Evolutionary conservation across 1,140 invertebrate genomes (phyloP).

Genomic region (Druon quercuslanigerum): DNA sequence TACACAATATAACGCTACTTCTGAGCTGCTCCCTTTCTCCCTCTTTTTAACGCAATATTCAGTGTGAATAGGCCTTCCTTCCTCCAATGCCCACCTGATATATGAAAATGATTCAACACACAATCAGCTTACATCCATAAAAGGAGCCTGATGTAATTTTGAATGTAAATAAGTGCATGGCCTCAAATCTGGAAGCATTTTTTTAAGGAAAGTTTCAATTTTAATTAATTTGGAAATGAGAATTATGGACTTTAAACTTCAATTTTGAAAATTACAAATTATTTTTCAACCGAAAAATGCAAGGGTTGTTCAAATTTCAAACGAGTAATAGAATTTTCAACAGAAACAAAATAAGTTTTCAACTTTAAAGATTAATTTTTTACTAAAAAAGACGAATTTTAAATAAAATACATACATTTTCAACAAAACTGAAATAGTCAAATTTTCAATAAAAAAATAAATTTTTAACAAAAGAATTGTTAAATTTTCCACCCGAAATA

Average conservation of each 20-base stretch:
- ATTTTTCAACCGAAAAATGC: no score
- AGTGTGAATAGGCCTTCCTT: slow-evolving; percentile 53
- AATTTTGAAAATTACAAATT: no score
- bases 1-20: slow-evolving; percentile 56
- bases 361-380: no score
- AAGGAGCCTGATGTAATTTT: slow-evolving; percentile 55
- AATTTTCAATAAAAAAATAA: no score
- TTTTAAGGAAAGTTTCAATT: not conserved
- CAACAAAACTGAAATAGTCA: no score
- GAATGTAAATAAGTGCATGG: slow-evolving; percentile 35
- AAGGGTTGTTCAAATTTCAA: no score
- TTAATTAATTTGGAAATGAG: not conserved
- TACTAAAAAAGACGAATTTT: no score
- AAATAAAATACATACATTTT: no score
- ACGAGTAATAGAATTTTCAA: no score
- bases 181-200: not conserved
- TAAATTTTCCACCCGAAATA: no score
- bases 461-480: no score
- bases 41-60: slow-evolving; percentile 36
- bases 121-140: slow-evolving; percentile 50
- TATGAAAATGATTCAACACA: slow-evolving; percentile 55
- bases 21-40: slow-evolving; percentile 46
- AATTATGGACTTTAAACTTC: not conserved
- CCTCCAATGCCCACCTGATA: slow-evolving; percentile 55
- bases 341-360: no score